A percentile compares a stretch with the other conserved stretches of the same genome.
Conservation (phyloP, 2,888 invertebrate genomes). For the Drosophila ezoana region DNA sequence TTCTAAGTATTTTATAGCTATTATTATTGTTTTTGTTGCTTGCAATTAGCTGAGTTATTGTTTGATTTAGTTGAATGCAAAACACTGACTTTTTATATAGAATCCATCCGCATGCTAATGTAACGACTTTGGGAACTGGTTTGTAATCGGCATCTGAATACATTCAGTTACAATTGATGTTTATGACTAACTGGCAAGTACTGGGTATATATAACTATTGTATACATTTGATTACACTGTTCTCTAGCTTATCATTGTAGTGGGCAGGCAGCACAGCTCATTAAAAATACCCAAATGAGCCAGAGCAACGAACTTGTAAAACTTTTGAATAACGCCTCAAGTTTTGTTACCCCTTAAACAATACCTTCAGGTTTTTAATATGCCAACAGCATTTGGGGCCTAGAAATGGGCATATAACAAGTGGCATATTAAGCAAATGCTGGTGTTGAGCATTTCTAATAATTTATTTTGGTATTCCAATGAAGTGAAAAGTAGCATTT, state of each 20-base stretch:
- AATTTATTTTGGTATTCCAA: conserved; percentile 39
- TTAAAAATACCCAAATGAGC: conserved; percentile 9
- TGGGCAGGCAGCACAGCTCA: conserved; percentile 2
- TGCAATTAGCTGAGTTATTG: conserved; percentile 62
- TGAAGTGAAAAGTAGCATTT: conserved; percentile 31
- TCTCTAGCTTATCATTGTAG: conserved; percentile 5
- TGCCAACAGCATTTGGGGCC: conserved; percentile 46
- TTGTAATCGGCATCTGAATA: conserved; percentile 19
- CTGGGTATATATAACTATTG: conserved; percentile 5
- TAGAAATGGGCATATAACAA: conserved; percentile 50
- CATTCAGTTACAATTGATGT: conserved; percentile 16
- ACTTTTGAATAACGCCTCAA: conserved; percentile 37
- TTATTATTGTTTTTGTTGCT: conserved; percentile 23
- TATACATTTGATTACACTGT: conserved; percentile 10
- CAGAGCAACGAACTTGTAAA: conserved; percentile 68
- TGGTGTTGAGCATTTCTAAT: conserved; percentile 24
- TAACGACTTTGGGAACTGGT: conserved; percentile 45
- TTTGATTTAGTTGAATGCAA: conserved; percentile 50
- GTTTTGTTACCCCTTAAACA: conserved; percentile 1
- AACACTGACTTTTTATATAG: conserved; percentile 36
- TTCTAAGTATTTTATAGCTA: conserved; percentile 20
- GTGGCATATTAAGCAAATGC: conserved; percentile 57
- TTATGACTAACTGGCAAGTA: conserved; percentile 32
- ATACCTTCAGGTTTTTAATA: conserved; percentile 28
- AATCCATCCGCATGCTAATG: conserved; percentile 47